These are phyloP conservation scores for Sceloporus tristichus DNA, from an alignment of 2,113 vertebrate genomes.

Conservation along the genomic window DNA sequence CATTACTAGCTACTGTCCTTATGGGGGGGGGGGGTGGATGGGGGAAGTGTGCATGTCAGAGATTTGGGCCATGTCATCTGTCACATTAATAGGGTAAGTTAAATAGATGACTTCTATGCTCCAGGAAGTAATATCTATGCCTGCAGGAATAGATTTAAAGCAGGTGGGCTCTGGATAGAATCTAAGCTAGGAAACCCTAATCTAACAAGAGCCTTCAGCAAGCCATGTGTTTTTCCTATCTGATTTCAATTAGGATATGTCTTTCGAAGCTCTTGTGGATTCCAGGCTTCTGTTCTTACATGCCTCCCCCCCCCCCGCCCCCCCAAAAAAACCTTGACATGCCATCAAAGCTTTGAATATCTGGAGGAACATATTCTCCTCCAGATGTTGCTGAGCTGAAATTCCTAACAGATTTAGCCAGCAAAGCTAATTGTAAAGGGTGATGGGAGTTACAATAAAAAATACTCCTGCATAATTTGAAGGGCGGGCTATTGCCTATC, in stretches of 20 bases:
- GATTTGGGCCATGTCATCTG: constrained; percentile 37
- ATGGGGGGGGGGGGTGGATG: constrained; percentile 8
- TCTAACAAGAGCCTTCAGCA: constrained; percentile 2
- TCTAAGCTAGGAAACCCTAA: background rate
- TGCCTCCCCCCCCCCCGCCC: too few species aligned
- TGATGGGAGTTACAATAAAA: too few species aligned
- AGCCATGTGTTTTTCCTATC: background rate
- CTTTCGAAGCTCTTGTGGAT: background rate
- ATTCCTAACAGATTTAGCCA: too few species aligned
- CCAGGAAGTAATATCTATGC: background rate
- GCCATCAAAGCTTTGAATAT: background rate
- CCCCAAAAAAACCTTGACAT: background rate
- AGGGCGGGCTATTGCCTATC: too few species aligned
- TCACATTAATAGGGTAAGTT: constrained; percentile 19
- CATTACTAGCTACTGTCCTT: constrained; percentile 10
- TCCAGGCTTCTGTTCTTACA: background rate
- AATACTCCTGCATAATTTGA: too few species aligned
- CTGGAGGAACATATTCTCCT: background rate
- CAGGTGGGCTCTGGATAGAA: constrained; percentile 15
- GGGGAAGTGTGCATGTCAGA: constrained; percentile 20
- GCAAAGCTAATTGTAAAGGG: too few species aligned
- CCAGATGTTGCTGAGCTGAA: too few species aligned
- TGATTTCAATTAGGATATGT: constrained; percentile 11
- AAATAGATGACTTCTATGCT: constrained; percentile 24
- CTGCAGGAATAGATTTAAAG: constrained; percentile 20